A percentile compares a stretch with the other conserved stretches of the same genome.
phyloP scores from a whole-genome alignment of 2,888 invertebrate species.

The Phorcus lineatus region DNA sequence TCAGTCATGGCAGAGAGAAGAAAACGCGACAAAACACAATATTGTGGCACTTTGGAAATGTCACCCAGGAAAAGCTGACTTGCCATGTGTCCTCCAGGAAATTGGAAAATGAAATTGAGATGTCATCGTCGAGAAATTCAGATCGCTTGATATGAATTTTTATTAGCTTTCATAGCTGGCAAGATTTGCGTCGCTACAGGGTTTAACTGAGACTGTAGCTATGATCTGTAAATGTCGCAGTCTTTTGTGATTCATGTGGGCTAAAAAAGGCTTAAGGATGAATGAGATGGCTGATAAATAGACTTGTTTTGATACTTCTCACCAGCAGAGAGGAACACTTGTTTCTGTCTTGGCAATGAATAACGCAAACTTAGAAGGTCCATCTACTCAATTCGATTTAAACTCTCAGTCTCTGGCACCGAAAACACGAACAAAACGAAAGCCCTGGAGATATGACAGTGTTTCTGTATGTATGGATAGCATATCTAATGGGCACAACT shows the following conservation, averaged over 20 bases:
- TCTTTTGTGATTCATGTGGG: slow-evolving; percentile 19
- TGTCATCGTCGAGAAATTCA: slow-evolving; percentile 7
- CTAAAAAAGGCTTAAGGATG: neutral
- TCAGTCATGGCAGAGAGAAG: neutral
- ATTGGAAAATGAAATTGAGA: slow-evolving; percentile 25
- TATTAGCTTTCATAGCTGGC: slow-evolving; percentile 1
- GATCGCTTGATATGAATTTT: slow-evolving; percentile 18
- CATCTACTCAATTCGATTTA: slow-evolving; percentile 7
- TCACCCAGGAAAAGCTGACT: slow-evolving; percentile 13
- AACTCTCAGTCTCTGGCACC: neutral
- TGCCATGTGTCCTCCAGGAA: slow-evolving; percentile 10
- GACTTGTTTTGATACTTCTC: neutral
- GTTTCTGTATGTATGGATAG: neutral
- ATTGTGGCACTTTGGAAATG: neutral
- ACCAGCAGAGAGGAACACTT: neutral
- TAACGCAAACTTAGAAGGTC: neutral
- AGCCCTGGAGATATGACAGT: neutral
- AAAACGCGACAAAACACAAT: slow-evolving; percentile 9
- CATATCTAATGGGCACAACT: no score
- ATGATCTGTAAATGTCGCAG: slow-evolving; percentile 21
- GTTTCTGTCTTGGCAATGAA: neutral
- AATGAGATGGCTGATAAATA: neutral
- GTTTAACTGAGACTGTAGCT: neutral
- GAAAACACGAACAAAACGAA: neutral
- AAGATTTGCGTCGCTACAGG: neutral